Conservation (phyloP, 2,888 invertebrate species). For the Anthoptus insignis region DNA sequence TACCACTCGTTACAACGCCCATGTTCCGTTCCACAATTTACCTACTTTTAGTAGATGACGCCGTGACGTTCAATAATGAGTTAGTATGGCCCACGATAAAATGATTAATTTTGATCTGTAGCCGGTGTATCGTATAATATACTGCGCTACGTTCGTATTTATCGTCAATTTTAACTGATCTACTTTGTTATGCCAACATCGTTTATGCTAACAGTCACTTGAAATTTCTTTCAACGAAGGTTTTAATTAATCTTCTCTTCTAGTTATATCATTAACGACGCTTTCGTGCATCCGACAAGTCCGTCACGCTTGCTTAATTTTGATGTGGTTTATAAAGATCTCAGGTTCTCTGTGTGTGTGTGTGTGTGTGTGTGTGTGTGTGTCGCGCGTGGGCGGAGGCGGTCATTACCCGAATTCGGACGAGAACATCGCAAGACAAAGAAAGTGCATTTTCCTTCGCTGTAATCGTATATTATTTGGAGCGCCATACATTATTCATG, state of each 20-base stretch:
- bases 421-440: constrained; percentile 68
- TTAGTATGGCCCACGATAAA: too few relatives aligned
- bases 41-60: too few relatives aligned
- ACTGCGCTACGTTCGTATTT: too few relatives aligned
- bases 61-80: too few relatives aligned
- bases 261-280: constrained; percentile 32
- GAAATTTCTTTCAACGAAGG: constrained; percentile 18
- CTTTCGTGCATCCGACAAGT: constrained; percentile 40
- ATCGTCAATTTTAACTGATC: too few relatives aligned
- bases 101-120: too few relatives aligned
- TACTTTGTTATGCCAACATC: background rate
- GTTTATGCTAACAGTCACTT: background rate
- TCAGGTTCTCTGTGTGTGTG: too few relatives aligned
- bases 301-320: constrained; percentile 45
- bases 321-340: constrained; percentile 37
- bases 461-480: constrained; percentile 83
- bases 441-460: constrained; percentile 81
- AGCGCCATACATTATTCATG: constrained; percentile 82
- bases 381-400: constrained; percentile 36
- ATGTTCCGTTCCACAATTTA: too few relatives aligned
- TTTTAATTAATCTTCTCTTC: constrained; percentile 24
- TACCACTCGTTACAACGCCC: too few relatives aligned
- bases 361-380: too few relatives aligned
- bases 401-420: constrained; percentile 68
- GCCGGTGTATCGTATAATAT: too few relatives aligned